A percentile compares a stretch with the other conserved stretches of the same genome.
Evolutionary conservation across 2,888 invertebrate species (phyloP).

Genomic region (Eupithecia abbreviata): DNA sequence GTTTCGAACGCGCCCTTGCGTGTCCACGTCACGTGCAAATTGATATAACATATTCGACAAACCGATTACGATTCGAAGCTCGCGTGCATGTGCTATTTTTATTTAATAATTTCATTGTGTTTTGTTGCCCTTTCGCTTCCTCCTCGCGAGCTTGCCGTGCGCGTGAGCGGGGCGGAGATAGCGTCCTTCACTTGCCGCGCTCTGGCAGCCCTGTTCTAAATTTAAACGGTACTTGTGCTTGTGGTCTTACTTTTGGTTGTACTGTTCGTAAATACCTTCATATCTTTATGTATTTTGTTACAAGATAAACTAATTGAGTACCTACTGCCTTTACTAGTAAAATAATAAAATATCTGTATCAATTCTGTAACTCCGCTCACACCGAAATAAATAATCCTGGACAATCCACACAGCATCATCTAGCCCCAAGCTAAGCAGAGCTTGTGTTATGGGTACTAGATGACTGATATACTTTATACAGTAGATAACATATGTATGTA

Average conservation of each 20-base stretch:
- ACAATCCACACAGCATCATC: too few species aligned
- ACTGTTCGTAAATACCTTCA: constrained; percentile 4
- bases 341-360: neutral
- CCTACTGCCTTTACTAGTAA: neutral
- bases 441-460: too few species aligned
- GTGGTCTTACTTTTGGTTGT: neutral
- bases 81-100: constrained; percentile 76
- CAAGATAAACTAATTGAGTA: neutral
- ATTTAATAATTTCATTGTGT: constrained; percentile 62
- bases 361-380: neutral
- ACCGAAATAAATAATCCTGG: neutral
- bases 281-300: neutral
- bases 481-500: too few species aligned
- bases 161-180: constrained; percentile 58
- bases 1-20: neutral
- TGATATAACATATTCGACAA: constrained; percentile 51
- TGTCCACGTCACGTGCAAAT: constrained; percentile 40
- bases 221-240: constrained; percentile 23
- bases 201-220: constrained; percentile 44
- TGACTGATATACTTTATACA: too few species aligned
- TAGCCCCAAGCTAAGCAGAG: too few species aligned
- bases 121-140: constrained; percentile 40
- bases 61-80: constrained; percentile 61
- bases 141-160: neutral
- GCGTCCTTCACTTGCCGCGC: constrained; percentile 78